Evolutionary conservation across 2,888 invertebrate species (phyloP).

Genomic region (Leucophenga montana): DNA sequence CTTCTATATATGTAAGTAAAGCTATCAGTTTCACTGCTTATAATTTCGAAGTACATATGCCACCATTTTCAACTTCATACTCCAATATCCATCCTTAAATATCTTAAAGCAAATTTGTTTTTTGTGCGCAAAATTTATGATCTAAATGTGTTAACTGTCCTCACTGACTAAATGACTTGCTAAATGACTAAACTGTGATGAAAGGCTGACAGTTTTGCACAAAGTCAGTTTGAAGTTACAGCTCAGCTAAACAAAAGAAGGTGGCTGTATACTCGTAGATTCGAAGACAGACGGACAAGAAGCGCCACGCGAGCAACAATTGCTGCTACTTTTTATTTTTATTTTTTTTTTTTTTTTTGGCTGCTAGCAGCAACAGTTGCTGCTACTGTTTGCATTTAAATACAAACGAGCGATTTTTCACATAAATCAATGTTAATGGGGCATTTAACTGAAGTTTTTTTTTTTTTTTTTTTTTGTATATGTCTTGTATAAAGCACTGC

Average conservation of each 20-base stretch:
- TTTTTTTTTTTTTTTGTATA: constrained; percentile 27
- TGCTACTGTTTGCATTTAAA: constrained; percentile 44
- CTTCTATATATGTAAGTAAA: neutral
- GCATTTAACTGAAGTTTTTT: constrained; percentile 51
- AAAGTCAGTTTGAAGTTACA: neutral
- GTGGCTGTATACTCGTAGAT: neutral
- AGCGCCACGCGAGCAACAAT: neutral
- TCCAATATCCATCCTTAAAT: neutral
- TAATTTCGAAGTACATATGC: neutral
- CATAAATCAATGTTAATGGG: constrained; percentile 60
- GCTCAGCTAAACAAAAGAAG: neutral
- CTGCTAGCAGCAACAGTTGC: constrained; percentile 8
- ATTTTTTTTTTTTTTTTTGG: constrained; percentile 13
- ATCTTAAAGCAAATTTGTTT: neutral
- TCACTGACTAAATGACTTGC: neutral
- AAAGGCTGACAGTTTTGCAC: neutral
- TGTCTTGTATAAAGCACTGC: too few species aligned
- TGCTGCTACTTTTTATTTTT: constrained; percentile 19
- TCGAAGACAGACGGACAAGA: neutral
- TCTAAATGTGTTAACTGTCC: constrained; percentile 15
- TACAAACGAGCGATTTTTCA: constrained; percentile 59
- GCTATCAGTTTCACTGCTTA: neutral
- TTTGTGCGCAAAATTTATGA: neutral
- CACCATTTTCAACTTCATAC: neutral
- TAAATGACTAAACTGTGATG: constrained; percentile 13